Percentiles rank a stretch among this genome's conserved stretches.
phyloP scores from a whole-genome alignment of 2,113 vertebrate genomes.

The Campylomormyrus numenius region DNA sequence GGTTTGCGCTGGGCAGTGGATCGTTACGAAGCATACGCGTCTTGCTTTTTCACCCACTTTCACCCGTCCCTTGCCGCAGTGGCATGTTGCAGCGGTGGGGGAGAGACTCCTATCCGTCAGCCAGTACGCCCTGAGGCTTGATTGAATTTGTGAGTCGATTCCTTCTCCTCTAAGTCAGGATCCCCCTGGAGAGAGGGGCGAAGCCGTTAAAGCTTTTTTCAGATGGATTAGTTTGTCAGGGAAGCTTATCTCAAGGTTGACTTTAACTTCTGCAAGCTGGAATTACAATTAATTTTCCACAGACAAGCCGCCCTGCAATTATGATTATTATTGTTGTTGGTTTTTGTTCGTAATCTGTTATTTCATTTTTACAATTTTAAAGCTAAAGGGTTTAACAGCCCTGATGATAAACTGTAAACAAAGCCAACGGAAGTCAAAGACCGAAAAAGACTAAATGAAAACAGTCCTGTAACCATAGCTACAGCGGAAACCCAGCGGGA shows the following conservation, averaged over 20 bases:
- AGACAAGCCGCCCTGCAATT: neutral
- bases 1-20: neutral
- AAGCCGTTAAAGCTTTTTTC: neutral
- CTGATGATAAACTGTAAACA: neutral
- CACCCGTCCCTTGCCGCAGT: neutral
- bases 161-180: neutral
- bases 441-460: neutral
- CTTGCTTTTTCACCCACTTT: neutral
- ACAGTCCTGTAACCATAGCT: neutral
- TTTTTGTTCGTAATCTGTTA: neutral
- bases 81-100: neutral
- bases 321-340: neutral
- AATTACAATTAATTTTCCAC: slow-evolving; percentile 6
- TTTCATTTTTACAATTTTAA: neutral
- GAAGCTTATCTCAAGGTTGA: neutral
- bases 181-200: neutral
- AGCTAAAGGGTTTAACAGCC: neutral
- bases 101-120: neutral
- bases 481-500: neutral
- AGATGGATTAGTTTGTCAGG: neutral
- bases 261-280: neutral
- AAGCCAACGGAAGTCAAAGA: neutral
- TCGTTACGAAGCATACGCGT: neutral
- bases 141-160: slow-evolving; percentile 5
- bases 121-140: neutral